Evolutionary conservation across 2,888 invertebrate species (phyloP), one percentile per base, ranked within the genome.

Genomic region (Papilio gigon): DNA sequence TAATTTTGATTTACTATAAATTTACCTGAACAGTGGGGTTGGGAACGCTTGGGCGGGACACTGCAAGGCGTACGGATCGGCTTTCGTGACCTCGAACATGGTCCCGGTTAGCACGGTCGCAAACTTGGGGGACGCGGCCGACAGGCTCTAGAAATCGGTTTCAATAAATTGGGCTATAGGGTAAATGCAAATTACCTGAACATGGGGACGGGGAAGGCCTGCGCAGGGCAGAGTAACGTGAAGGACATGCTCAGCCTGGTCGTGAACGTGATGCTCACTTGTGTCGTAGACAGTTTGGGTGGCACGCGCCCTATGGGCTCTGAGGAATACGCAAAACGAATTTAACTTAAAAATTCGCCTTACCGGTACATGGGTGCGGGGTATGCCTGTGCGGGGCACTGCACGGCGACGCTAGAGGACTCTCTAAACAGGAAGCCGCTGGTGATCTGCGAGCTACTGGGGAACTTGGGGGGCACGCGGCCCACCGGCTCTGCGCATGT

Each of bases 341-440:
- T 66, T 65, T 56, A 70, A n/a, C 62, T 61, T 62, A 50, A 78
- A 79, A 75, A 76, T 72, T 73, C 72, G 75, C 82, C 94, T 93
- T 94, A 95, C 95, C 95, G 94, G 93, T 93, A 95, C 83, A 93
- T 86, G 67, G 95, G 95, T 77, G 95, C 93, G 68, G 95, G 95
- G 84, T 92, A 95, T 73, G 95, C 94, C 87, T 95, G 95, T 76
- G 95, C 95, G 56, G 95, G 93, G 82, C 95, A 95, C 73, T 95
- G 88, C 73, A 95, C 81, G 68, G 94, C 94, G 76, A 94, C 90
- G 78, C 90, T 87, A 72, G 86, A 81, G 71, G 85, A 89, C 77
- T 89, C 85, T 75, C 76, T 85, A 80, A 93, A 93, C 83, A 93
- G 93, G 88, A 94, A 94, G 76, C 94, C 93, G 89, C 94, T 94